These are phyloP conservation scores for Phengaris arion DNA, from an alignment of 2,888 invertebrate species.

Conservation along the genomic window DNA sequence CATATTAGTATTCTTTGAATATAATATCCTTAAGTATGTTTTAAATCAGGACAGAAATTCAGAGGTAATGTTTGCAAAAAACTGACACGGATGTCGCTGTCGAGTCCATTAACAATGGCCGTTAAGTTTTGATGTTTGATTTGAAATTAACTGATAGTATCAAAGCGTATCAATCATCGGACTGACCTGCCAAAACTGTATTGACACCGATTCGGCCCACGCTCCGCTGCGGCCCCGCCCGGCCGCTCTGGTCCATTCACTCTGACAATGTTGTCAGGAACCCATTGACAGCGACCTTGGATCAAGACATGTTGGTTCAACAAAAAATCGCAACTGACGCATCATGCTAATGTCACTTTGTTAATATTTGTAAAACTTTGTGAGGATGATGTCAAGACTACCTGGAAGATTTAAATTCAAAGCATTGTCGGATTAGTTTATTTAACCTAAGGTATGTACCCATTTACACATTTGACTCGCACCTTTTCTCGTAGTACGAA, in stretches of 20 bases:
- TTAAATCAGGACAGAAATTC: background rate
- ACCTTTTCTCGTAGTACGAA: too few species aligned
- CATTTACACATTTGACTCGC: too few species aligned
- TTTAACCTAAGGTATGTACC: too few species aligned
- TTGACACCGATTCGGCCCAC: constrained; percentile 13
- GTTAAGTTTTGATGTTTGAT: constrained; percentile 4
- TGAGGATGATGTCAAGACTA: too few species aligned
- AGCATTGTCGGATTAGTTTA: too few species aligned
- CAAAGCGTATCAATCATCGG: background rate
- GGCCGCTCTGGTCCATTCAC: constrained; percentile 4
- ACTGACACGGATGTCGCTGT: background rate
- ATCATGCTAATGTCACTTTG: background rate
- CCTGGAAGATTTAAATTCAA: too few species aligned
- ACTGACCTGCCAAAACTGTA: constrained; percentile 13
- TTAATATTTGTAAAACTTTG: background rate
- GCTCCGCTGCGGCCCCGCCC: constrained; percentile 18
- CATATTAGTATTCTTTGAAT: too few species aligned
- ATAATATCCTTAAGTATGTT: background rate
- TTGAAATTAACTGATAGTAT: constrained; percentile 3
- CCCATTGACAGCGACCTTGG: constrained; percentile 2
- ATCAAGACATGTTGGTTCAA: background rate
- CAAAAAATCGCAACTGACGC: constrained; percentile 10
- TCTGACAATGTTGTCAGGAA: background rate
- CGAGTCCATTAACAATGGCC: background rate
- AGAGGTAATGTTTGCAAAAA: background rate